Base-by-base conservation (phyloP, 2,113 vertebrate genomes). In the Paedocypris sp. region DNA sequence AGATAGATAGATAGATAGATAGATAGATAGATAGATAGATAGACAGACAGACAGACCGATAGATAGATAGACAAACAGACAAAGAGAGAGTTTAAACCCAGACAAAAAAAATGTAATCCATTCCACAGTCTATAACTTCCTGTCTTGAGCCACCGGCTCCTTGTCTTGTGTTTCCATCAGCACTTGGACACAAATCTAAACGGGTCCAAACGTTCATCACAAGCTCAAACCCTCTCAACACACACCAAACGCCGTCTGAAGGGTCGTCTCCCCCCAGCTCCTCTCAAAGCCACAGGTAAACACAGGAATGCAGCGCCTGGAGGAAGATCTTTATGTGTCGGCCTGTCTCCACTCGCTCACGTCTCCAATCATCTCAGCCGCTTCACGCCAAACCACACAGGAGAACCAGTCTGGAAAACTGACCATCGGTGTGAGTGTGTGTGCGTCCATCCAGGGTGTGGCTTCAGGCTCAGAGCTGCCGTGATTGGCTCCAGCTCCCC, bases 151-250 rank as follows among this genome's bases (percentile, higher is more conserved):
- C 25, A 54, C 39, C 13, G 20, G 25, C 32, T 16, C 35, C 25
- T 62, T 23, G 16, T 60, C 15, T 32, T 12, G 16, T 43, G 38
- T 58, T 58, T 58, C 39, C 42, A 58, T 58, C 53, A 58, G 39
- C 39, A 29, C 39, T 43, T 58, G 53, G 53, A 10, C 18, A 2
- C n/a, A 43, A 28, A 54, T 10, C 16, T 48, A 45, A 61, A 50
- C 10, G 26, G 11, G 48, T 54, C 4, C 29, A 12, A 32, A 22
- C 32, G 11, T 39, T 67, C 60, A 53, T n/a, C 13, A 28, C 4
- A 18, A 23, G 31, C 28, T 22, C 31, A 54, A 53, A 50, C 59
- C 60, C 20, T 51, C 31, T 4, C 36, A 11, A 25, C 12, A 43
- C 36, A 39, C 9, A 9, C 36, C 45, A 32, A 20, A 23, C 23